Evolutionary conservation across 2,888 invertebrate genomes (phyloP).

Genomic region (Carcina quercana): DNA sequence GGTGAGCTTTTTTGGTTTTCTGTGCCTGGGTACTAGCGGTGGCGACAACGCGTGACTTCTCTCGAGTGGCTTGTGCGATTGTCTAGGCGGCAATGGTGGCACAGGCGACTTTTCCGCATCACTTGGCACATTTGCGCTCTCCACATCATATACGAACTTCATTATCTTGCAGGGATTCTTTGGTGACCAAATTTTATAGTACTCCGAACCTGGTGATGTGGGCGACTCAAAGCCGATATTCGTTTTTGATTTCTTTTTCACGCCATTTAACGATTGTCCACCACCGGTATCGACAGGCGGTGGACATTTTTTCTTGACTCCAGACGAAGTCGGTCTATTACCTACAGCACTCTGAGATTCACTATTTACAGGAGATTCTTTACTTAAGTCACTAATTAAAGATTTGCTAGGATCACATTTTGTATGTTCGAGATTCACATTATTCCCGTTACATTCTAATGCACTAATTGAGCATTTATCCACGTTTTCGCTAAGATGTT

Average conservation of each 20-base stretch:
- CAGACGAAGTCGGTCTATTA: constrained; percentile 55
- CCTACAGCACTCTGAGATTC: constrained; percentile 58
- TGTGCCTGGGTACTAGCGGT: constrained; percentile 79
- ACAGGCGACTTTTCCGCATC: constrained; percentile 78
- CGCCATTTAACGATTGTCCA: constrained; percentile 62
- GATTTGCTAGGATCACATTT: constrained; percentile 69
- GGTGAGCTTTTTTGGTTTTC: constrained; percentile 78
- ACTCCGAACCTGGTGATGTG: constrained; percentile 75
- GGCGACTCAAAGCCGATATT: constrained; percentile 70
- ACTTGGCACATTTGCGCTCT: constrained; percentile 58
- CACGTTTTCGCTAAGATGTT: constrained; percentile 65
- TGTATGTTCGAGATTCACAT: constrained; percentile 49
- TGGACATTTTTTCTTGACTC: constrained; percentile 73
- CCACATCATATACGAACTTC: constrained; percentile 70
- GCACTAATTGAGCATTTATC: constrained; percentile 74
- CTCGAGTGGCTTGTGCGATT: constrained; percentile 84
- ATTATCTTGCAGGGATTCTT: constrained; percentile 74
- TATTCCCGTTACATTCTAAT: constrained; percentile 63
- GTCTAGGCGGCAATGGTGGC: constrained; percentile 82
- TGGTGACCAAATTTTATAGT: constrained; percentile 81
- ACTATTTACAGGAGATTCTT: constrained; percentile 65
- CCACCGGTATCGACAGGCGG: constrained; percentile 73
- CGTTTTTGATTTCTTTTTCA: constrained; percentile 78
- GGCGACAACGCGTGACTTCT: constrained; percentile 81
- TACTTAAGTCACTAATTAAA: constrained; percentile 58